These are phyloP conservation scores for Oryctes rhinoceros DNA, from an alignment of 1,140 invertebrate species.

Conservation along the genomic window DNA sequence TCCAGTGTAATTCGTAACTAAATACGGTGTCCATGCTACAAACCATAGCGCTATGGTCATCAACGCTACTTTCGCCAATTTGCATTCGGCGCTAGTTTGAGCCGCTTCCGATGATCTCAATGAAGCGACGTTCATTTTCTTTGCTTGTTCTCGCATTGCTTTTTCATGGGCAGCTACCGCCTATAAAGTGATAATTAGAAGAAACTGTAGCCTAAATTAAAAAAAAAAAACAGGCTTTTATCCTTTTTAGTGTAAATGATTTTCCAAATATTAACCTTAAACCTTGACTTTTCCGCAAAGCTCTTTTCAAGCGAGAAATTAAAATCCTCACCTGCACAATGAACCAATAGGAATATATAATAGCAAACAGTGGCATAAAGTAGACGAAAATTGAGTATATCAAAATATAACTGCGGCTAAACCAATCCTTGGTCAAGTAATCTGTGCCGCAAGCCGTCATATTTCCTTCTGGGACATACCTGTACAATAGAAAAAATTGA, in stretches of 20 bases:
- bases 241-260: no score
- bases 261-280: no score
- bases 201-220: neutral
- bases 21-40: slow-evolving; percentile 86
- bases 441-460: slow-evolving; percentile 88
- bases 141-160: slow-evolving; percentile 82
- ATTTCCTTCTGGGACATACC: slow-evolving; percentile 88
- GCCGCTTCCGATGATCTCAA: slow-evolving; percentile 73
- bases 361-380: slow-evolving; percentile 74
- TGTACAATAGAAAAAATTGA: slow-evolving; percentile 56
- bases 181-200: slow-evolving; percentile 53
- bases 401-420: slow-evolving; percentile 74
- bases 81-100: slow-evolving; percentile 75
- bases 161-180: slow-evolving; percentile 83
- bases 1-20: slow-evolving; percentile 80
- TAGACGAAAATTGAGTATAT: slow-evolving; percentile 77
- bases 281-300: no score
- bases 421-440: slow-evolving; percentile 75
- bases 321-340: slow-evolving; percentile 71
- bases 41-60: slow-evolving; percentile 86
- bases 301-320: no score
- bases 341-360: slow-evolving; percentile 81
- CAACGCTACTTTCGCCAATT: slow-evolving; percentile 82
- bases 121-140: slow-evolving; percentile 86
- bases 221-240: no score